Evolutionary conservation across 2,888 invertebrate genomes (phyloP).

Genomic region (Doris montereyensis): DNA sequence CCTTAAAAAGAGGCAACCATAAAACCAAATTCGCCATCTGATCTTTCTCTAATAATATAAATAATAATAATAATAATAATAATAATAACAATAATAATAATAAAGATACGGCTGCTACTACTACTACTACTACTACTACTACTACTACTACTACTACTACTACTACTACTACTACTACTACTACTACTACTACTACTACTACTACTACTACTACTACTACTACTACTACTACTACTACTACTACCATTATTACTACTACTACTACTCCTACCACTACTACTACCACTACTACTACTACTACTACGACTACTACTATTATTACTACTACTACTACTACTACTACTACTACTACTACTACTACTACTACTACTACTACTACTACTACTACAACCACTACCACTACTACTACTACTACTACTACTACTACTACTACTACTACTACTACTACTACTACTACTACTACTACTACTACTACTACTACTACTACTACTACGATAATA

Average conservation of each 20-base stretch:
- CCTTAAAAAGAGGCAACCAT: no score
- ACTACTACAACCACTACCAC: neutral
- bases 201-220: neutral
- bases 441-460: neutral
- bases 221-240: neutral
- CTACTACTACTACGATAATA: neutral
- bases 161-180: neutral
- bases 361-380: neutral
- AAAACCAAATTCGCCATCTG: no score
- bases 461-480: neutral
- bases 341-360: neutral
- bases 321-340: neutral
- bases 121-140: conserved; percentile 34
- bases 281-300: neutral
- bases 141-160: conserved; percentile 1
- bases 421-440: neutral
- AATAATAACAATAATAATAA: no score
- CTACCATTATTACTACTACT: neutral
- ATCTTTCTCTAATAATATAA: no score
- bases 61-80: no score
- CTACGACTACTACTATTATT: neutral
- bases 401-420: neutral
- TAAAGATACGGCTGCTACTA: conserved; percentile 22
- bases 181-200: neutral
- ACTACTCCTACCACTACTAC: neutral